These are phyloP conservation scores for Schizopygopsis pylzovi DNA, from an alignment of 2,797 vertebrate genomes.

Conservation along the genomic window DNA sequence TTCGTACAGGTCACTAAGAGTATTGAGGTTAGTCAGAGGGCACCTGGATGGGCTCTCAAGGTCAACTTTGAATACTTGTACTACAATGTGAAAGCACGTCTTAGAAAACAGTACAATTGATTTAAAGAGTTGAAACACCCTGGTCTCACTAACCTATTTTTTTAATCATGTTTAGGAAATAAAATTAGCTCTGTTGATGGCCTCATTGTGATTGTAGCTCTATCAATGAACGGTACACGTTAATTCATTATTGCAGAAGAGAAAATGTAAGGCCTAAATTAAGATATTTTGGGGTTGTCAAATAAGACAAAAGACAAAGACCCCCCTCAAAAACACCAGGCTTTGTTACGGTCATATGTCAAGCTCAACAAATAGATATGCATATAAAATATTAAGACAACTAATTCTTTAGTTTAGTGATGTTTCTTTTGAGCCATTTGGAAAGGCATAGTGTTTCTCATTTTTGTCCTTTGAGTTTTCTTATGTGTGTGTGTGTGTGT, in stretches of 20 bases:
- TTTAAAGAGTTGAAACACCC: slow-evolving; percentile 41
- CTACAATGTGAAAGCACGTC: slow-evolving; percentile 21
- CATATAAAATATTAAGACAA: slow-evolving; percentile 41
- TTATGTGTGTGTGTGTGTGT: not conserved
- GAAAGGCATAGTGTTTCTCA: slow-evolving; percentile 26
- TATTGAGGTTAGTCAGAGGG: slow-evolving; percentile 50
- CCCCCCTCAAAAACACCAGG: slow-evolving; percentile 31
- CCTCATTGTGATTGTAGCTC: slow-evolving; percentile 66
- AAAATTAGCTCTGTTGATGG: slow-evolving; percentile 59
- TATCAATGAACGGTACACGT: slow-evolving; percentile 62
- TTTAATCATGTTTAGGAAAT: slow-evolving; percentile 41
- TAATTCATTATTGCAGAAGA: slow-evolving; percentile 75
- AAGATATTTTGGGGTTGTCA: slow-evolving; percentile 49
- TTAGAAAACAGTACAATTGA: slow-evolving; percentile 33
- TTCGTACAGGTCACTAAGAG: slow-evolving; percentile 56
- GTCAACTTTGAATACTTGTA: slow-evolving; percentile 39
- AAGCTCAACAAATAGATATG: slow-evolving; percentile 33
- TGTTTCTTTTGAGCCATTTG: slow-evolving; percentile 66
- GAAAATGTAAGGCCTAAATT: slow-evolving; percentile 67
- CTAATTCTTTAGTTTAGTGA: slow-evolving; percentile 53
- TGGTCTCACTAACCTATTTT: slow-evolving; percentile 16
- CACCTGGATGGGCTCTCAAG: slow-evolving; percentile 37
- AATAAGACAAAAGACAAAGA: not conserved
- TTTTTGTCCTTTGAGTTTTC: not conserved
- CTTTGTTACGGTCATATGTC: slow-evolving; percentile 16